Evolutionary conservation across 2,113 vertebrate species (phyloP), one percentile per base, ranked within the genome.

Genomic region (Mohoua ochrocephala): DNA sequence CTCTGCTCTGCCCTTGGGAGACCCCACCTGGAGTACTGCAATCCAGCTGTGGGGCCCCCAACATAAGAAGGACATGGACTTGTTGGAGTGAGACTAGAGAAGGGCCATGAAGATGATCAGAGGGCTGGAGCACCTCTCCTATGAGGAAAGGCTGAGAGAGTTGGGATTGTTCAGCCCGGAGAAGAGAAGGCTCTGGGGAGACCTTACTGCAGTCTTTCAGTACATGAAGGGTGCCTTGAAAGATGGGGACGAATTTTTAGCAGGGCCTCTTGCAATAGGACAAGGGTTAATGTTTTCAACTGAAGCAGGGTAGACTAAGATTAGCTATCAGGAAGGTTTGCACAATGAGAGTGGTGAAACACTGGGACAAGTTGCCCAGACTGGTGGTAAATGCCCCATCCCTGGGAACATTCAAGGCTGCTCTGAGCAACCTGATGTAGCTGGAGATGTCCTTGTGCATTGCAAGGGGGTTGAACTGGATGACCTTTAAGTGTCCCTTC

Each of bases 51-150:
- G 5, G 20, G n/a, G 3, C 2, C 9, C 31, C 8, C 21, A 68
- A 4, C 5, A 20, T 2, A 26, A 49, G 13, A 20, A 57, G 22
- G 26, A 67, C 1, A 1, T 11, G 11, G 13, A 59, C 2, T 7
- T 37, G 10, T 14, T 57, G 33, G 28, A 68, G 14, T 1, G 5
- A 21, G 18, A 33, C 61, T 11, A 44, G 53, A 60, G 71, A 7
- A 44, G 9, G 37, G 17, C 31, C 27, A 8, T 15, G 9, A 52
- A 60, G 22, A 44, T 37, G 9, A 68, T 37, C 9, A 52, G 53
- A 76, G 17, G 37, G 21, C 61, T 50, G 42, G 26, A 68, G 31
- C 31, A 59, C 30, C 22, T 67, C 21, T 20, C 22, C 13, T 50
- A 3, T 7, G 17, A 23, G 15, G 21, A 52, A 20, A 77, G 44